These are phyloP conservation scores for Mastigias papua DNA, from an alignment of 30 jellyfish, hydroid and myxozoan species.

Conservation along the genomic window DNA sequence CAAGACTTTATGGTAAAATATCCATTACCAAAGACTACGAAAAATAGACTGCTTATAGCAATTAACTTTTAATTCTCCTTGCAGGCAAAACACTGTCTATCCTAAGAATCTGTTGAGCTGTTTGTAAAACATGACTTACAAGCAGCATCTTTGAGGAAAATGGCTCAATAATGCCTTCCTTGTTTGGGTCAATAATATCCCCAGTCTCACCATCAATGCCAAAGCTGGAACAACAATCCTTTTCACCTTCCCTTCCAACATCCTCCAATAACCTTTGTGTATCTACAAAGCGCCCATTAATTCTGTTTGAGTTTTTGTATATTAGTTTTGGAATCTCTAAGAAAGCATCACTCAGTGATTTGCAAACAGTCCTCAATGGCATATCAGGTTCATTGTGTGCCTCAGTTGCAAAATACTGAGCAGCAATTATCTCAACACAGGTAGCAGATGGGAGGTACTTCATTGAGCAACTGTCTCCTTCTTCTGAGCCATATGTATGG, in stretches of 20 bases:
- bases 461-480: neutral
- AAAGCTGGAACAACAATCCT: neutral
- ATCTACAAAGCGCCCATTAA: constrained; percentile 20
- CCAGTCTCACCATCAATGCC: constrained; percentile 55
- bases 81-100: constrained; percentile 64
- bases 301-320: constrained; percentile 28
- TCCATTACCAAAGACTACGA: constrained; percentile 59
- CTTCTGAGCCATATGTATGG: constrained; percentile 25
- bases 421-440: constrained; percentile 16
- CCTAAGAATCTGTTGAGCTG: constrained; percentile 55
- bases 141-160: constrained; percentile 65
- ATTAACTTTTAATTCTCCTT: neutral
- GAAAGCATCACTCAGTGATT: constrained; percentile 45
- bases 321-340: constrained; percentile 48
- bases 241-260: neutral
- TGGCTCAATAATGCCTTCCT: constrained; percentile 57
- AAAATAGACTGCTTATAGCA: neutral
- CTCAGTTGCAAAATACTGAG: constrained; percentile 18
- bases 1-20: constrained; percentile 51
- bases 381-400: neutral
- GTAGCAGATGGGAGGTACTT: constrained; percentile 68
- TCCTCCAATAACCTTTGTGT: neutral
- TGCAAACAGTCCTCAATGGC: constrained; percentile 2
- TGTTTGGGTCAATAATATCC: neutral
- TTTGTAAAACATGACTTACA: constrained; percentile 51